These are phyloP conservation scores for Mungos mungo DNA, from an alignment of 2,113 vertebrate species.

Conservation along the genomic window DNA sequence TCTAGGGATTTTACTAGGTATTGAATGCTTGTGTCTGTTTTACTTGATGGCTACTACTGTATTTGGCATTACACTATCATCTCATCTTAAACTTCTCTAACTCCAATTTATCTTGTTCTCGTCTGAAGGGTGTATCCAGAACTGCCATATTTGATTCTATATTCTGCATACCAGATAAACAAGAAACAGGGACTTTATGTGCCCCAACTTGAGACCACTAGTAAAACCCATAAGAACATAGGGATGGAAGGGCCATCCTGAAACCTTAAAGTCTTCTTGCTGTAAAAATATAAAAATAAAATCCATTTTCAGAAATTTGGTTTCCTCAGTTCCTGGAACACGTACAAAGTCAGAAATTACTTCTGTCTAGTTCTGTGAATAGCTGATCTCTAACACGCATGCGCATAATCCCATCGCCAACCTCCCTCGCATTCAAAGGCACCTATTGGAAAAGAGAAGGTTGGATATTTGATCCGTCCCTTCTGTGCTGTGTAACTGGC, in stretches of 20 bases:
- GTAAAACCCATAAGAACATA: slow-evolving; percentile 11
- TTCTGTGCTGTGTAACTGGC: background rate
- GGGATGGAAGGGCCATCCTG: background rate
- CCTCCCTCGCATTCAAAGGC: slow-evolving; percentile 5
- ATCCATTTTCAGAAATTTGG: background rate
- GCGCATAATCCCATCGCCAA: background rate
- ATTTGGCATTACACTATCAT: background rate
- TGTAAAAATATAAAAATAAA: background rate
- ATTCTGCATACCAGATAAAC: slow-evolving; percentile 42
- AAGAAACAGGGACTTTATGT: background rate
- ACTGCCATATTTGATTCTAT: slow-evolving; percentile 8
- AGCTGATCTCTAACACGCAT: background rate
- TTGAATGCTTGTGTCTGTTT: background rate
- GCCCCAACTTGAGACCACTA: background rate
- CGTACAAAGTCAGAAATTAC: background rate
- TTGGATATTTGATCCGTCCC: background rate
- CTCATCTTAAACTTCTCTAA: background rate
- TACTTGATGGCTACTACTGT: background rate
- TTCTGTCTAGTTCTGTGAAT: background rate
- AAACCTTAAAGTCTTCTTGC: background rate
- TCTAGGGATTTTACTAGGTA: background rate
- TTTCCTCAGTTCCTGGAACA: slow-evolving; percentile 28
- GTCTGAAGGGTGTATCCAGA: background rate
- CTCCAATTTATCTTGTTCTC: background rate
- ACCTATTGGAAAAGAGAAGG: background rate